A percentile compares a stretch with the other conserved stretches of the same genome.
Evolutionary conservation across 2,797 vertebrate genomes (phyloP).

Genomic region (Phalloptychus januarius): DNA sequence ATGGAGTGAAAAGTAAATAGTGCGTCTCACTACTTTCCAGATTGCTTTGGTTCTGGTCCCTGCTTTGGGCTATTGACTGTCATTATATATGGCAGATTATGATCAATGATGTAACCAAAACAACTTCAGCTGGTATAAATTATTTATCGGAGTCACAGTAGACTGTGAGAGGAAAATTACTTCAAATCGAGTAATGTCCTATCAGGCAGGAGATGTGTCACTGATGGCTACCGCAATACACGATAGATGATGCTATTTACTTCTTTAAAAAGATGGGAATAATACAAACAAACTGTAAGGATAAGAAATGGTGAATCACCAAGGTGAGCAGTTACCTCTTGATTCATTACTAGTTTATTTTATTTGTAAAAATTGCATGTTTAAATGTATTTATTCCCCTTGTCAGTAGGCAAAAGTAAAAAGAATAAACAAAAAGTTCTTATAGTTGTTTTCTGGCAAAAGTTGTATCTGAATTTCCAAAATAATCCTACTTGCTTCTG

Average conservation of each 20-base stretch:
- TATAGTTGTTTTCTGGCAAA: neutral
- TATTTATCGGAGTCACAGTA: neutral
- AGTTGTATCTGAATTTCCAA: conserved; percentile 19
- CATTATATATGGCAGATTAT: neutral
- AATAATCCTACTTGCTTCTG: conserved; percentile 20
- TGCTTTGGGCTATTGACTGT: neutral
- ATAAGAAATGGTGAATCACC: neutral
- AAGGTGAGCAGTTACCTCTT: neutral
- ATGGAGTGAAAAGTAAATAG: neutral
- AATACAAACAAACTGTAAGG: neutral
- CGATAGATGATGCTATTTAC: neutral
- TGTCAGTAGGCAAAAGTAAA: neutral
- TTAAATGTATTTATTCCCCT: neutral
- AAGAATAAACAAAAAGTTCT: neutral
- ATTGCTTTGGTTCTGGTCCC: too few species aligned
- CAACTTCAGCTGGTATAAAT: neutral
- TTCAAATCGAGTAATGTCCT: neutral
- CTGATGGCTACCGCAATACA: neutral
- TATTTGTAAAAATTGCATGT: neutral
- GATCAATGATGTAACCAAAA: neutral
- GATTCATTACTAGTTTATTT: neutral
- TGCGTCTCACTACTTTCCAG: neutral
- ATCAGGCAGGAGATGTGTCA: neutral
- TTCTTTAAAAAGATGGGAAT: neutral
- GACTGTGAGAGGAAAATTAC: neutral